phyloP scores from a whole-genome alignment of 2,113 vertebrate species.

The Numida meleagris region DNA sequence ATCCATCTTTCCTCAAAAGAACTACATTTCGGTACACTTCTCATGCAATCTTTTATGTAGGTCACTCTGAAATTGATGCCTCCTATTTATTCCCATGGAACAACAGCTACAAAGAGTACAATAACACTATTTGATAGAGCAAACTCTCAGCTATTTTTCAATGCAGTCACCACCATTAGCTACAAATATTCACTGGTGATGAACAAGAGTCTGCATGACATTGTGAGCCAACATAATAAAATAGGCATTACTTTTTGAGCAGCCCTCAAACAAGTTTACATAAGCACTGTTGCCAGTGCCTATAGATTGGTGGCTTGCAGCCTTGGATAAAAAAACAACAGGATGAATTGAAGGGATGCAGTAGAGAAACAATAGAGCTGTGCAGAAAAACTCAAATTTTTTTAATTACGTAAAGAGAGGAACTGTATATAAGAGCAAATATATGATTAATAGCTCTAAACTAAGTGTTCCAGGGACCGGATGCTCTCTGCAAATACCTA shows the following conservation, averaged over 20 bases:
- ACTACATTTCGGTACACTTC: background rate
- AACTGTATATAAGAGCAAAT: background rate
- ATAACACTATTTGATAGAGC: no score
- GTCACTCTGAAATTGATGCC: no score
- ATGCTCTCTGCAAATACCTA: background rate
- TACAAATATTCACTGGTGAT: no score
- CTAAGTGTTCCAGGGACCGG: background rate
- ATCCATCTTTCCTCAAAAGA: background rate
- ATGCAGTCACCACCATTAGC: no score
- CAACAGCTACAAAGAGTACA: no score
- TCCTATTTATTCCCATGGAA: no score
- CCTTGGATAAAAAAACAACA: background rate
- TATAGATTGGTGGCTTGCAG: background rate
- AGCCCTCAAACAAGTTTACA: background rate
- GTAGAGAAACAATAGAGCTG: background rate
- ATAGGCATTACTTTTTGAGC: no score
- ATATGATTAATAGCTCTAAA: background rate
- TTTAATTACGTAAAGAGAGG: background rate
- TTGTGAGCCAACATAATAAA: no score
- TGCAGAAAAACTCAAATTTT: background rate
- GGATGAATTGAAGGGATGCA: background rate
- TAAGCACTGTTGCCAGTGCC: background rate
- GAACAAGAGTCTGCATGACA: no score
- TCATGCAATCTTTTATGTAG: no score
- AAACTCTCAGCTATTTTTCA: no score